Evolutionary conservation across 2,888 invertebrate genomes (phyloP), one percentile per base, ranked within the genome.

Genomic region (Agrochola litura): DNA sequence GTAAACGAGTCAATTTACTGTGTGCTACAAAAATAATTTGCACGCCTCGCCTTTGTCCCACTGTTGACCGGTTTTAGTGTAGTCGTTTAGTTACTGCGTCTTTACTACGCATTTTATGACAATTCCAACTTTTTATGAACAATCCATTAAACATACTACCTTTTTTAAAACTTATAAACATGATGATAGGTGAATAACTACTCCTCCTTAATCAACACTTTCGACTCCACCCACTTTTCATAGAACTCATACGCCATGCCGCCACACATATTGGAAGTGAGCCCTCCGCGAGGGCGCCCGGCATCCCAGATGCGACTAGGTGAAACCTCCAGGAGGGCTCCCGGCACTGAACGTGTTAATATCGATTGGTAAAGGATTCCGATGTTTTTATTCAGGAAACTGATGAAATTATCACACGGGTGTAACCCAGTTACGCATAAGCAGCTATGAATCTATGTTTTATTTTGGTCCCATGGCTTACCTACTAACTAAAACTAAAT

Each of bases 61-160:
- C 70, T 71, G 73, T 65, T 85, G 79, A 79, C 76, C 79, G 78
- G 87, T 85, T 73, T 78, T 79, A 73, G 64, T 76, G 60, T 52
- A 66, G 71, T 71, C 60, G 67, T 63, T 56, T 70, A 41, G 54
- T 67, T 60, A 67, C 61, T 63, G 49, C 70, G 58, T 60, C 54
- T 70, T 70, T 52, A 76, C 43, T 64, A 75, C 58, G 52, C 56
- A 64, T 37, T 64, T 67, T 68, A 68, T 70, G 76, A 54, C 61
- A 76, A 61, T 61, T 67, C 61, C 37, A 49, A 76, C 43, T 70
- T 80, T 73, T 73, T 30, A 67, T 43, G 22, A 54, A 46, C 37
- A 43, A 43, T 64, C 14, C 16, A 37, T 46, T 63, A 14, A 37
- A 46, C 16, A 54, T 77, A 43, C 43, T 43, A 60, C 10, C 43